A percentile compares a stretch with the other conserved stretches of the same genome.
Conservation (phyloP, 2,113 vertebrate species). For the Chionodraco myersi region DNA sequence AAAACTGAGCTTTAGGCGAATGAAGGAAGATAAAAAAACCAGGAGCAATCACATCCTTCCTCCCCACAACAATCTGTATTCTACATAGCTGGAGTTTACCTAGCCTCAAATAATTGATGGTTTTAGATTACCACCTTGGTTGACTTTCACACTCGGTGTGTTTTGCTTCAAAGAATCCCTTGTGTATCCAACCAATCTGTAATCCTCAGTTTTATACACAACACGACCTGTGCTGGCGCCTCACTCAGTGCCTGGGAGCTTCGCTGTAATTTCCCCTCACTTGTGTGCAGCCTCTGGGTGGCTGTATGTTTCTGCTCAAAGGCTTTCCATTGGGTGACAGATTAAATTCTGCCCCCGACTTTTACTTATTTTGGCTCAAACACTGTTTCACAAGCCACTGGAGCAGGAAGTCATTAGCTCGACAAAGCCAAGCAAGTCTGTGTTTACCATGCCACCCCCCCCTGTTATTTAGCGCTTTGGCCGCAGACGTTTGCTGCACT, state of each 20-base stretch:
- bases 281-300: slow-evolving; percentile 70
- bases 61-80: slow-evolving; percentile 68
- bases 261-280: slow-evolving; percentile 72
- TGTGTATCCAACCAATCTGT: slow-evolving; percentile 77
- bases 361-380: slow-evolving; percentile 75
- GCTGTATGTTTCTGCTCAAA: slow-evolving; percentile 79
- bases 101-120: slow-evolving; percentile 73
- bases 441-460: slow-evolving; percentile 72
- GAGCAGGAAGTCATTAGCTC: slow-evolving; percentile 79
- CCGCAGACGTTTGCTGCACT: slow-evolving; percentile 51
- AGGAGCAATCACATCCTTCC: slow-evolving; percentile 59
- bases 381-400: slow-evolving; percentile 79
- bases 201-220: slow-evolving; percentile 71
- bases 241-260: slow-evolving; percentile 57
- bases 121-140: slow-evolving; percentile 73
- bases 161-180: slow-evolving; percentile 70
- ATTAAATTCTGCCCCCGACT: slow-evolving; percentile 79
- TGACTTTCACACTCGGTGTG: slow-evolving; percentile 64
- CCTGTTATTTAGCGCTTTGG: slow-evolving; percentile 66
- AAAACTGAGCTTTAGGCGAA: slow-evolving; percentile 69
- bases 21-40: slow-evolving; percentile 68
- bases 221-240: slow-evolving; percentile 68
- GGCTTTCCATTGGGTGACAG: slow-evolving; percentile 80
- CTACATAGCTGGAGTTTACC: slow-evolving; percentile 62
- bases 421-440: slow-evolving; percentile 74